Evolutionary conservation across 2,113 vertebrate species (phyloP).

Genomic region (Aldabrachelys gigantea): DNA sequence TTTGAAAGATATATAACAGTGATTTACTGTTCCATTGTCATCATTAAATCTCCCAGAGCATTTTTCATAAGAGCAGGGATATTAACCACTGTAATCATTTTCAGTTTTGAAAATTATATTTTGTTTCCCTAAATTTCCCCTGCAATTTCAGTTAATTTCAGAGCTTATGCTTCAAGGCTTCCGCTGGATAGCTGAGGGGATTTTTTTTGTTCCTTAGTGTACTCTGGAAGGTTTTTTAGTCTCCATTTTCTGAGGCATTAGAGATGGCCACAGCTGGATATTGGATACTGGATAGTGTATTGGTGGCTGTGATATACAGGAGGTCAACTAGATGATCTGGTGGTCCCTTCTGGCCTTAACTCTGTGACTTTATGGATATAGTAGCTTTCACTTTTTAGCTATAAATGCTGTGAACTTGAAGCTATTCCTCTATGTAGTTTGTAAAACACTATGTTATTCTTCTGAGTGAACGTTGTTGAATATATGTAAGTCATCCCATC

Average conservation of each 20-base stretch:
- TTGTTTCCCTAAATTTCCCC: background rate
- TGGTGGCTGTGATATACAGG: background rate
- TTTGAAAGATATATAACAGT: background rate
- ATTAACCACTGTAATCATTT: background rate
- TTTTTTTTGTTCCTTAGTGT: background rate
- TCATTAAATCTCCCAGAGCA: background rate
- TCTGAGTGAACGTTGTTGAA: background rate
- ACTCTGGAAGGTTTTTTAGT: background rate
- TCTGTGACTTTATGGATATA: background rate
- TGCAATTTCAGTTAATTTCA: background rate
- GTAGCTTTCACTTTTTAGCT: background rate
- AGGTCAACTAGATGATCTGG: background rate
- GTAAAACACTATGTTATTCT: background rate
- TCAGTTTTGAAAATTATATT: background rate
- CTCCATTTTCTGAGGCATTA: background rate
- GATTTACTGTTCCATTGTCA: background rate
- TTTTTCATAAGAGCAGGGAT: background rate
- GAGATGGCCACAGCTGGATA: background rate
- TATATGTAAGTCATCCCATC: background rate
- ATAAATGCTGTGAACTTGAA: background rate
- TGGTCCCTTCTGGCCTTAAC: background rate
- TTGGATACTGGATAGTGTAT: background rate
- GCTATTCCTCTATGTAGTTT: background rate
- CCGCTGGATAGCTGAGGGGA: background rate
- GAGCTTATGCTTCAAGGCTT: background rate